Evolutionary conservation across 2,797 vertebrate genomes (phyloP), one percentile per base, ranked within the genome.

Genomic region (Glyptemys insculpta): DNA sequence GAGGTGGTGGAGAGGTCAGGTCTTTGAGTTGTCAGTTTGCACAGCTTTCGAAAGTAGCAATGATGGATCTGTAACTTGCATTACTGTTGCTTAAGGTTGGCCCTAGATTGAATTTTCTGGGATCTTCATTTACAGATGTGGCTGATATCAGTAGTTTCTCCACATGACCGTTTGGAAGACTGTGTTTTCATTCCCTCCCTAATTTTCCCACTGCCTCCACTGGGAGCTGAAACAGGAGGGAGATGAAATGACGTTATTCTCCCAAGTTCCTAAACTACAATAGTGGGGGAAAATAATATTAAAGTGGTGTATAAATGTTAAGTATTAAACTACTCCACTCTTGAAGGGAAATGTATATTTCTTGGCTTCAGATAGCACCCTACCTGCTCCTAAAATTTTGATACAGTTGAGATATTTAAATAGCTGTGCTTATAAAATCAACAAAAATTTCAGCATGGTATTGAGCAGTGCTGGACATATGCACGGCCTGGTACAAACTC

Each of bases 351-450:
- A 19, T 41, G 37, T 25, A 0, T 93, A 74, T 90, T 97, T 95
- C 92, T 88, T 72, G 95, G 87, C 92, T 95, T 93, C 19, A 92
- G 95, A 95, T 96, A 96, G 94, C 19, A 81, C 88, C 72, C 53
- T 0, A 49, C 88, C 90, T 93, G 89, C 93, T 97, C 92, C 89
- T 95, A 81, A 34, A 72, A 79, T 91, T 95, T 95, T 94, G 87
- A 90, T 89, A 79, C n/a, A 81, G 87, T 91, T 49, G 86, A 29
- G 86, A 74, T 85, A 84, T 83, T 95, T 87, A 86, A 23, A 56
- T 29, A 90, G 91, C 52, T 83, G 65, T 93, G 89, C 94, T 97
- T 94, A 91, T 93, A 96, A 92, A 97, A 97, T 54, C 91, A 96
- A 94, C 95, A 96, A 84, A 87, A 65, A 37, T 95, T 96, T 84